Conservation (phyloP, 2,888 invertebrate species). For the Drosophila histrio region DNA sequence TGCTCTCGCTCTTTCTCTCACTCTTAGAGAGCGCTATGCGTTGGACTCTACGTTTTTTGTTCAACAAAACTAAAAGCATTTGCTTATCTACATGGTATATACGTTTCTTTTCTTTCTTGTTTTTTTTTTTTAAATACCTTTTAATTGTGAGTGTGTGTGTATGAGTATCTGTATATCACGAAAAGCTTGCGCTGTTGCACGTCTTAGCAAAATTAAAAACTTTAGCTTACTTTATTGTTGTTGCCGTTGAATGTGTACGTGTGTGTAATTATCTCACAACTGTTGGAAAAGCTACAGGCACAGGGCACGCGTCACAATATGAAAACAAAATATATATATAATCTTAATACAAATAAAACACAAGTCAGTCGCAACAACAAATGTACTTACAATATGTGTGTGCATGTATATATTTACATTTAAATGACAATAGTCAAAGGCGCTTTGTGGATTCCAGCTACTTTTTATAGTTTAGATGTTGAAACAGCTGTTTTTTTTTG, state of each 20-base stretch:
- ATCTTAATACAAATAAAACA: constrained; percentile 41
- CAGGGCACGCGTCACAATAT: constrained; percentile 49
- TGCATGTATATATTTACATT: constrained; percentile 45
- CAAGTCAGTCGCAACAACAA: constrained; percentile 23
- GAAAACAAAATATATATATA: constrained; percentile 48
- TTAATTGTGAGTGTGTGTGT: constrained; percentile 33
- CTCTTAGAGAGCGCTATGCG: constrained; percentile 21
- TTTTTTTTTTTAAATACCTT: constrained; percentile 21
- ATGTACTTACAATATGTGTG: constrained; percentile 48
- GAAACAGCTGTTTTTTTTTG: constrained; percentile 76
- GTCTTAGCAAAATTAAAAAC: constrained; percentile 63
- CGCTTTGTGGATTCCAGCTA: constrained; percentile 41
- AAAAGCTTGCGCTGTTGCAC: constrained; percentile 57
- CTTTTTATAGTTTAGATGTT: constrained; percentile 54
- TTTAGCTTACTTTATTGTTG: constrained; percentile 62
- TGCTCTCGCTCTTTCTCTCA: constrained; percentile 5
- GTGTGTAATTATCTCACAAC: constrained; percentile 44
- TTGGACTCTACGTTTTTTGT: constrained; percentile 26
- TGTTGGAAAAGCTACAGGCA: constrained; percentile 42
- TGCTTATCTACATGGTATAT: constrained; percentile 41
- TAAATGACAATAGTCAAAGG: constrained; percentile 44
- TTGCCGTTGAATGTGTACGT: constrained; percentile 42
- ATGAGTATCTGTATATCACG: constrained; percentile 34
- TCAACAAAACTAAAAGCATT: constrained; percentile 24
- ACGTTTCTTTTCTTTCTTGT: constrained; percentile 22